A percentile compares a stretch with the other conserved stretches of the same genome.
Conservation (phyloP, 2,888 invertebrate species). For the Yponomeuta plumbellus region DNA sequence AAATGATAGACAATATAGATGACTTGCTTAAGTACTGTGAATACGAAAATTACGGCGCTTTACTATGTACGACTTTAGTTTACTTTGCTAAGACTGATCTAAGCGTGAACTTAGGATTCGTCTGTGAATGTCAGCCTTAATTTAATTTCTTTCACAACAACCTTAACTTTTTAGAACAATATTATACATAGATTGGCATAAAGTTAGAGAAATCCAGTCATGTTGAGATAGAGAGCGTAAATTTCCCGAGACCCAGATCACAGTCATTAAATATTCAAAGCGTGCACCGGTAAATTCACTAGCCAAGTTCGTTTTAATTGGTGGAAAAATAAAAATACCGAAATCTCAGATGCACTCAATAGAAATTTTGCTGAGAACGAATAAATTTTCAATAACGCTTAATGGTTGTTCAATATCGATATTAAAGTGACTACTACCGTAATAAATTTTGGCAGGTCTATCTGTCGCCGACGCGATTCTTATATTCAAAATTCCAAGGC, state of each 20-base stretch:
- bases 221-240: neutral
- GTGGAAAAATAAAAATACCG: constrained; percentile 25
- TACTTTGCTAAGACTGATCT: too few species aligned
- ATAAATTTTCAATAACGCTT: neutral
- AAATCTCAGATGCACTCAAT: neutral
- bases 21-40: too few species aligned
- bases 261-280: constrained; percentile 57
- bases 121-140: too few species aligned
- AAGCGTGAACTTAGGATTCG: too few species aligned
- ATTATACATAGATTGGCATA: neutral
- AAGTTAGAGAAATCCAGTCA: neutral
- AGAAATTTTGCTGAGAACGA: neutral
- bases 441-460: neutral
- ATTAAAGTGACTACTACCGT: neutral
- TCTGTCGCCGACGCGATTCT: neutral
- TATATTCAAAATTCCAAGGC: neutral
- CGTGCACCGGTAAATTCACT: constrained; percentile 41
- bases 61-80: too few species aligned
- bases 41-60: too few species aligned
- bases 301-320: constrained; percentile 51
- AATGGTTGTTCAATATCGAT: neutral
- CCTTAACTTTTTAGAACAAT: neutral
- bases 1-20: too few species aligned
- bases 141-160: too few species aligned
- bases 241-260: constrained; percentile 46